These are phyloP conservation scores for Pseudorectes ferrugineus DNA, from an alignment of 2,113 vertebrate species.

Conservation along the genomic window DNA sequence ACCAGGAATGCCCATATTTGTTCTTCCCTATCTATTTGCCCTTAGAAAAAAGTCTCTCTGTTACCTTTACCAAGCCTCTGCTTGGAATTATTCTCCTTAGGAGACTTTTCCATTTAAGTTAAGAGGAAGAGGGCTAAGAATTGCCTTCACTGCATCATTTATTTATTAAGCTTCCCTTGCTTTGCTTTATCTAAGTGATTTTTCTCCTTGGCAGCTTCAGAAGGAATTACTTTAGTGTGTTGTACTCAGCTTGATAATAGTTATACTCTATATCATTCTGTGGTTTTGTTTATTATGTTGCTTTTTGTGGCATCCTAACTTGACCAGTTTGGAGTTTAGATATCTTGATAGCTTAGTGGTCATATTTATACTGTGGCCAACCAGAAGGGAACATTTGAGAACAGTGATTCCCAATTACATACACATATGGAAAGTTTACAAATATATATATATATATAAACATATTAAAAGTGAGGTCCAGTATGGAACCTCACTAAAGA, in stretches of 20 bases:
- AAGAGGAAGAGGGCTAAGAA: neutral
- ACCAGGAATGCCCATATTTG: neutral
- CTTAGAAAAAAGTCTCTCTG: neutral
- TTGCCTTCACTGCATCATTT: neutral
- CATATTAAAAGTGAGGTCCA: neutral
- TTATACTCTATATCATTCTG: neutral
- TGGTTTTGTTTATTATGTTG: neutral
- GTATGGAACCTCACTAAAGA: neutral
- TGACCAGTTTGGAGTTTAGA: neutral
- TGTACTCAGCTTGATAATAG: neutral
- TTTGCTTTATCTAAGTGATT: neutral
- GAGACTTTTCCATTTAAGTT: neutral
- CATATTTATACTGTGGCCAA: neutral
- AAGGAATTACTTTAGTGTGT: neutral
- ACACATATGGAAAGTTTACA: accelerated
- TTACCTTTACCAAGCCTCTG: neutral
- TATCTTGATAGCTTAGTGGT: neutral
- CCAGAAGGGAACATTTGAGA: neutral
- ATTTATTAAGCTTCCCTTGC: neutral
- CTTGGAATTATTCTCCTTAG: neutral
- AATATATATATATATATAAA: neutral
- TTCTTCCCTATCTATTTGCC: neutral
- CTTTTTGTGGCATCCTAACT: neutral
- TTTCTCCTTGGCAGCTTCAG: neutral
- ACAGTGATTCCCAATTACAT: neutral